These are phyloP conservation scores for Steatornis caripensis DNA, from an alignment of 2,113 vertebrate genomes.

Conservation along the genomic window DNA sequence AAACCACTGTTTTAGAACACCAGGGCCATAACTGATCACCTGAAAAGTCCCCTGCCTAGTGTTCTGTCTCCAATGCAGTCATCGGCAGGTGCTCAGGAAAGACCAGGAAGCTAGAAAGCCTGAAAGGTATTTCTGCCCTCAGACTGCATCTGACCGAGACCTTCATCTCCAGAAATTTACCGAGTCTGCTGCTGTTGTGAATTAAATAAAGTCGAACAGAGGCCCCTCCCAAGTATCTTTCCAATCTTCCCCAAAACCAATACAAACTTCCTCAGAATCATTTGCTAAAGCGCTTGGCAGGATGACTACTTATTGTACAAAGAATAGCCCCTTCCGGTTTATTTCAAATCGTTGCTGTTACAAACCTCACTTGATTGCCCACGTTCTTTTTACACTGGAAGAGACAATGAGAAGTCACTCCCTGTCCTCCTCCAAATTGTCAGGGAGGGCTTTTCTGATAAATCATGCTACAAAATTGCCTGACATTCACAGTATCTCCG, in stretches of 20 bases:
- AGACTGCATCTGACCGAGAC: not conserved
- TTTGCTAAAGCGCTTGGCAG: not conserved
- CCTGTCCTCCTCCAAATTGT: not conserved
- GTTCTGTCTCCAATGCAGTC: not conserved
- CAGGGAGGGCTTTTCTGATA: not conserved
- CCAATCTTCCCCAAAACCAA: not conserved
- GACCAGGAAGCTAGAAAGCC: not conserved
- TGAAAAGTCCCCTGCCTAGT: not conserved
- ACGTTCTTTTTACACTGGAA: not conserved
- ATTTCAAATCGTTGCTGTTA: not conserved
- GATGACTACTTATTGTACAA: not conserved
- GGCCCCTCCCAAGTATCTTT: not conserved
- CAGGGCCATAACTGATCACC: not conserved
- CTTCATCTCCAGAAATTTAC: not conserved
- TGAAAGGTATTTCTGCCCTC: not conserved
- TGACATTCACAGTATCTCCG: not conserved
- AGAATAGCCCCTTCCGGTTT: not conserved
- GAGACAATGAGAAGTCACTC: not conserved
- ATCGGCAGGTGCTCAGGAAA: not conserved
- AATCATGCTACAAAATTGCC: not conserved
- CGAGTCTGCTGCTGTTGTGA: not conserved
- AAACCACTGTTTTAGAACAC: not conserved
- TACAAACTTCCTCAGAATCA: not conserved
- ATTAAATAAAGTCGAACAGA: not conserved
- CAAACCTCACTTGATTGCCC: not conserved